Base-by-base conservation (phyloP, 2,797 vertebrate species). In the Channa striata region DNA sequence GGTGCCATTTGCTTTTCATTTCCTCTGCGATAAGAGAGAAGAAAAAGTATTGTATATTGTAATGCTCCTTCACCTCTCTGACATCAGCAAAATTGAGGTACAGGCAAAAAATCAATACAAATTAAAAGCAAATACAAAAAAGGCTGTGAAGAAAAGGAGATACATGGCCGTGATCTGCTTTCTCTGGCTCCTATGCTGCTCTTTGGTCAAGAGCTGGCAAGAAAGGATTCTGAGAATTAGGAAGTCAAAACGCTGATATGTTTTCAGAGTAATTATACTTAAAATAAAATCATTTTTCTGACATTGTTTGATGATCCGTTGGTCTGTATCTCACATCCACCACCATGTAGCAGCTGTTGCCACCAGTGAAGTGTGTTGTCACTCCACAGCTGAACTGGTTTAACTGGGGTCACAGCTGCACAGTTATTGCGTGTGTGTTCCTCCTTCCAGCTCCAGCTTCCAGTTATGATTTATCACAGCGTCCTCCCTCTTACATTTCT, bases 61-160 rank as follows among this genome's bases (percentile, higher is more conserved):
- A 92, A 87, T 74, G 78, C 91, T 92, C 83, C 82, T 80, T 94
- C 93, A 94, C 92, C 93, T 87, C 77, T 89, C 90, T 94, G 94
- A 94, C 92, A 92, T 85, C 71, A 78, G 91, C 91, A 93, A 93
- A 93, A 95, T 92, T 91, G 92, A 93, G 94, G 93, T 77, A 85
- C 75, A 53, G 78, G 83, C 79, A 51, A 76, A 84, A 86, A 93
- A 96, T 95, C 93, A 81, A 95, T 95, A 94, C 90, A 96, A 96
- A 97, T 97, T 96, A 95, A 96, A 96, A 94, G 93, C 93, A 96
- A 96, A 96, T 95, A 94, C 84, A 91, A 93, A 94, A 94, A 74
- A 66, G 43, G 59, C 75, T 40, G 63, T 20, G 65, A 78, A 76
- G 77, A 68, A 72, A 80, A 87, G 70, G 65, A 10, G 72, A 83